A percentile compares a stretch with the other conserved stretches of the same genome.
These are phyloP conservation scores for Sclerodermus sp. DNA, from an alignment of 2,888 invertebrate genomes.

Conservation along the genomic window DNA sequence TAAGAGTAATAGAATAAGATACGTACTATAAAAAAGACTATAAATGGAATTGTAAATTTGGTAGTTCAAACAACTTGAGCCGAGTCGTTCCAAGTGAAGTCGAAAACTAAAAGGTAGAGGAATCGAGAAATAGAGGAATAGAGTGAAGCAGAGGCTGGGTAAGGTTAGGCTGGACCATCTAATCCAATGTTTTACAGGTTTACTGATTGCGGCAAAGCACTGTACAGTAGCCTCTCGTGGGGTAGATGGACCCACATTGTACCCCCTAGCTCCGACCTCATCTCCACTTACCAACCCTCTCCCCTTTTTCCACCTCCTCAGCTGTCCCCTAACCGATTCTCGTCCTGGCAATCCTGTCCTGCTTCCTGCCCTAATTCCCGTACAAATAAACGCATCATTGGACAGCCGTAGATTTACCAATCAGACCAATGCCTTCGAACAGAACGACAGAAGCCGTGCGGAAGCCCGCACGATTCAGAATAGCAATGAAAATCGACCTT, in stretches of 20 bases:
- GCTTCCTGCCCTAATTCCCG: slow-evolving; percentile 38
- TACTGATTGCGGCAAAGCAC: slow-evolving; percentile 45
- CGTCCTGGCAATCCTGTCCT: slow-evolving; percentile 18
- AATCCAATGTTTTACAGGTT: slow-evolving; percentile 51
- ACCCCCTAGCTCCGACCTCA: not conserved
- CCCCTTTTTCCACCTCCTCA: slow-evolving; percentile 4
- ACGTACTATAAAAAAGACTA: too few relatives aligned
- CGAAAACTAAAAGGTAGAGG: too few relatives aligned
- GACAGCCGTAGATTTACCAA: slow-evolving; percentile 44
- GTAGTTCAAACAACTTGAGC: too few relatives aligned
- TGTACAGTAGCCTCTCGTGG: slow-evolving; percentile 16
- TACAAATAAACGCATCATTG: slow-evolving; percentile 49
- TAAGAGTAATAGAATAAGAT: too few relatives aligned
- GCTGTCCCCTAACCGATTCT: slow-evolving; percentile 4
- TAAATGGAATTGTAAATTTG: too few relatives aligned
- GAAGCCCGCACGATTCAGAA: slow-evolving; percentile 38
- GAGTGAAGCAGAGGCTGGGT: slow-evolving; percentile 7
- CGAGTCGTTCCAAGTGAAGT: too few relatives aligned
- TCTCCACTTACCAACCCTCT: slow-evolving; percentile 2
- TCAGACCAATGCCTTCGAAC: slow-evolving; percentile 36
- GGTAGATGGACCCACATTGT: too few relatives aligned
- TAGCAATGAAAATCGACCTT: slow-evolving; percentile 39
- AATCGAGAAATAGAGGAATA: not conserved
- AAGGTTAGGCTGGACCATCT: slow-evolving; percentile 39
- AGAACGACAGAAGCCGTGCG: slow-evolving; percentile 39